These are phyloP conservation scores for Buathra laborator DNA, from an alignment of 2,888 invertebrate species.

Conservation along the genomic window DNA sequence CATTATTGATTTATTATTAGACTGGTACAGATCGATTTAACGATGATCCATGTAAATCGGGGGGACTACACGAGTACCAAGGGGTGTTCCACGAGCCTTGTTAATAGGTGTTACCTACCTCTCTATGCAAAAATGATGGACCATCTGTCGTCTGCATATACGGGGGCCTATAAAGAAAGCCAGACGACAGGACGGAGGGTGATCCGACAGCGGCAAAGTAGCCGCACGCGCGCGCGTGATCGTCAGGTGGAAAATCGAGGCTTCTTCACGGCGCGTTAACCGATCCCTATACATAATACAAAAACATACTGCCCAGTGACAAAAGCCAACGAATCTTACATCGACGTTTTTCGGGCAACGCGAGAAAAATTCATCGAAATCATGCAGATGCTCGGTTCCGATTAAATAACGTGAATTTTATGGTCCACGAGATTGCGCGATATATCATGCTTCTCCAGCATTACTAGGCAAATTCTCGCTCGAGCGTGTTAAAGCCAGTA, in stretches of 20 bases:
- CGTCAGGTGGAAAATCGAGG: conserved; percentile 80
- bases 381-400: conserved; percentile 69
- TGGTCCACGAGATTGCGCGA: conserved; percentile 40
- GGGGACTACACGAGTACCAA: neutral
- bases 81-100: conserved; percentile 23
- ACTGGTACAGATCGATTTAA: neutral
- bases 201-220: conserved; percentile 64
- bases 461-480: conserved; percentile 55
- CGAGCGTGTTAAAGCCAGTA: conserved; percentile 27
- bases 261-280: conserved; percentile 74
- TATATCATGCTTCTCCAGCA: conserved; percentile 51
- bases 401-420: conserved; percentile 62
- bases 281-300: conserved; percentile 39
- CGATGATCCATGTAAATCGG: neutral
- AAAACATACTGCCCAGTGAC: conserved; percentile 27
- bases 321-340: conserved; percentile 53
- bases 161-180: conserved; percentile 18
- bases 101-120: conserved; percentile 65
- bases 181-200: conserved; percentile 54
- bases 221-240: conserved; percentile 64
- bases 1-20: neutral
- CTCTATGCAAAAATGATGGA: conserved; percentile 75
- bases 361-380: conserved; percentile 62
- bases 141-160: conserved; percentile 73
- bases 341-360: conserved; percentile 37